Percentiles rank a stretch among this genome's conserved stretches.
These are phyloP conservation scores for Philonicus albiceps DNA, from an alignment of 2,888 invertebrate genomes.

Conservation along the genomic window DNA sequence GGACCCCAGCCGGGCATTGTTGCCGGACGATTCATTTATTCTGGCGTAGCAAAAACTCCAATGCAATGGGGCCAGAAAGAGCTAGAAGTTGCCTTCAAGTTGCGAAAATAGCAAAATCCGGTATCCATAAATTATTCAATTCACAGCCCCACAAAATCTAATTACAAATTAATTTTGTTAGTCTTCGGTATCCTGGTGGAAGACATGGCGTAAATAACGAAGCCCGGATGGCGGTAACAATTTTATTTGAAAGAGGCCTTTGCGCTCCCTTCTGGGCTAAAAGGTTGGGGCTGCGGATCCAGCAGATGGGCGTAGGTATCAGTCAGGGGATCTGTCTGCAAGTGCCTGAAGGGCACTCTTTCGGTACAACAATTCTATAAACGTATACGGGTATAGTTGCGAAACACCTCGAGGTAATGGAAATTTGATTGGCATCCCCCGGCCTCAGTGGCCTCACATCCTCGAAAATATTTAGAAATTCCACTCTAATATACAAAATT, in stretches of 20 bases:
- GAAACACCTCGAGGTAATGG: slow-evolving; percentile 30
- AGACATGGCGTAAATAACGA: slow-evolving; percentile 35
- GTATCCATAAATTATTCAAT: slow-evolving; percentile 46
- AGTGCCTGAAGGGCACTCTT: slow-evolving; percentile 20
- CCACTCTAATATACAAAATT: slow-evolving; percentile 45
- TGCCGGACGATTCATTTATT: neutral
- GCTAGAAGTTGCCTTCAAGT: neutral
- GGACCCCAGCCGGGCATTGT: neutral
- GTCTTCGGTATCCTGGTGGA: slow-evolving; percentile 14
- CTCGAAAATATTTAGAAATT: slow-evolving; percentile 23
- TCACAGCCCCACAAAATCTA: slow-evolving; percentile 44
- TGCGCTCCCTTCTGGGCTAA: neutral
- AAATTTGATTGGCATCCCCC: slow-evolving; percentile 36
- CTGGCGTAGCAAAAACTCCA: neutral
- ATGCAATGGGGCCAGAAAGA: neutral
- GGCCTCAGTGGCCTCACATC: neutral
- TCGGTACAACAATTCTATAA: neutral
- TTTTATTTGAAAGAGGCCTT: slow-evolving; percentile 23
- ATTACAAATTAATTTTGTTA: slow-evolving; percentile 46
- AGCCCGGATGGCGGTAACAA: neutral
- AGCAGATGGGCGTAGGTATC: neutral
- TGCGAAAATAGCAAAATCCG: slow-evolving; percentile 37
- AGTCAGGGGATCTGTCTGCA: slow-evolving; percentile 7
- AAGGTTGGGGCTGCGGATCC: slow-evolving; percentile 2
- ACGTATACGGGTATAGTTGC: neutral